phyloP scores from a whole-genome alignment of 2,888 invertebrate genomes.

The Plemyria rubiginata region DNA sequence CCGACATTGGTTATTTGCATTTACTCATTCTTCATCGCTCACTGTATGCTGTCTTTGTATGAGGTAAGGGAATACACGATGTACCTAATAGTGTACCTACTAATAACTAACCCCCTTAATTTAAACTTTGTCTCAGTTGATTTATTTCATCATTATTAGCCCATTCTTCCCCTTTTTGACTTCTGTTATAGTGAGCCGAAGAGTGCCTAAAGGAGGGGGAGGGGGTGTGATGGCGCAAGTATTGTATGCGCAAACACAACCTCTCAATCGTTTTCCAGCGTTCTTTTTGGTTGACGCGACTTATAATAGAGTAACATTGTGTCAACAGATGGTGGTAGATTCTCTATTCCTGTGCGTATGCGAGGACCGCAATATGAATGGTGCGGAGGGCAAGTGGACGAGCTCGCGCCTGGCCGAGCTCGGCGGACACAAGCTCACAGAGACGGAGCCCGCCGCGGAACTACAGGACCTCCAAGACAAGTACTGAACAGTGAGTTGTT shows the following conservation, averaged over 20 bases:
- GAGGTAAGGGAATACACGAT: constrained; percentile 87
- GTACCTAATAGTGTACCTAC: too few species aligned
- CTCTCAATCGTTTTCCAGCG: too few species aligned
- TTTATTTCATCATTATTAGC: too few species aligned
- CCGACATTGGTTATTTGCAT: constrained; percentile 94
- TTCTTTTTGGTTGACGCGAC: too few species aligned
- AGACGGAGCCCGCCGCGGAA: constrained; percentile 56
- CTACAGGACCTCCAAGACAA: constrained; percentile 68
- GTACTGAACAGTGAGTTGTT: constrained; percentile 58
- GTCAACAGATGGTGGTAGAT: constrained; percentile 94
- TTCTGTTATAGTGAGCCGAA: too few species aligned
- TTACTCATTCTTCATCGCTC: constrained; percentile 96
- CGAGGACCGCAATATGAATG: constrained; percentile 94
- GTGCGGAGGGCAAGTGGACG: constrained; percentile 88
- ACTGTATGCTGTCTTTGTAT: constrained; percentile 96
- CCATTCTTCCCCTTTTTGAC: too few species aligned
- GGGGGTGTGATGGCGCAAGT: too few species aligned
- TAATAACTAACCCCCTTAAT: too few species aligned
- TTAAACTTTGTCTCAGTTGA: too few species aligned
- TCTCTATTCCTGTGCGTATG: constrained; percentile 97
- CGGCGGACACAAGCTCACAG: constrained; percentile 66
- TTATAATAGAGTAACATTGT: too few species aligned
- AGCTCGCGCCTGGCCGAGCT: constrained; percentile 85
- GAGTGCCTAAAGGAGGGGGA: too few species aligned
- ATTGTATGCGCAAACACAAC: too few species aligned